Evolutionary conservation across 30 jellyfish, hydroid and myxozoan species (phyloP).

Genomic region (Pelagia noctiluca): DNA sequence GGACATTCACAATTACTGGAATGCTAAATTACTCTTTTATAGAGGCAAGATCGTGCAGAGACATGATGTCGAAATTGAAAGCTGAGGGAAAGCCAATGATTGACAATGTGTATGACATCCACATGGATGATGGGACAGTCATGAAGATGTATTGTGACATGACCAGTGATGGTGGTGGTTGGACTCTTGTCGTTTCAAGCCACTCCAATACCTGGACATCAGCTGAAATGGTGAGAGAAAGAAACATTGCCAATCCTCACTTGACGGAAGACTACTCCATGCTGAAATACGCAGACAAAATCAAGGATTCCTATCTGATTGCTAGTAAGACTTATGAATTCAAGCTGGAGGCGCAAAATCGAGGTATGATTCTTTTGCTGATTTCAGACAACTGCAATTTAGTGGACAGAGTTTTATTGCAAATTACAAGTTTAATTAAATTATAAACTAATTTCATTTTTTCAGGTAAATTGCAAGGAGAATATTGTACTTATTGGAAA

Average conservation of each 20-base stretch:
- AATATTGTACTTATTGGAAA: too few species aligned
- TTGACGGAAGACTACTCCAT: constrained; percentile 79
- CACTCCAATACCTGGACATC: constrained; percentile 82
- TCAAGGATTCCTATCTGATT: constrained; percentile 72
- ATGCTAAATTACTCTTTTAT: background rate
- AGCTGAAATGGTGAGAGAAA: constrained; percentile 59
- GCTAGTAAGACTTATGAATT: constrained; percentile 58
- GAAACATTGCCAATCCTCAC: constrained; percentile 75
- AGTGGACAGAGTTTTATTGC: too few species aligned
- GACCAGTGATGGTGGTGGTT: constrained; percentile 97
- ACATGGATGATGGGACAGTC: constrained; percentile 40
- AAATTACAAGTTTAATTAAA: too few species aligned
- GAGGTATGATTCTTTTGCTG: constrained; percentile 65
- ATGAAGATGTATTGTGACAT: constrained; percentile 89
- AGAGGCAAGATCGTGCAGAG: constrained; percentile 88
- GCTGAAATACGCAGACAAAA: constrained; percentile 72
- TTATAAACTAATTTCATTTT: too few species aligned
- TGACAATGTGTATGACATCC: constrained; percentile 77
- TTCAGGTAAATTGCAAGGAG: too few species aligned
- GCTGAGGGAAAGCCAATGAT: constrained; percentile 24
- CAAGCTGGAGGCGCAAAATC: constrained; percentile 82
- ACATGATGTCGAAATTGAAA: constrained; percentile 42
- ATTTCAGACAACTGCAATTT: too few species aligned
- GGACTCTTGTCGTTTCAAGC: constrained; percentile 92
- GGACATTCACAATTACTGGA: too few species aligned